A percentile compares a stretch with the other conserved stretches of the same genome.
These are phyloP conservation scores for Lepidotrigona ventralis DNA, from an alignment of 1,140 invertebrate genomes.

Conservation along the genomic window DNA sequence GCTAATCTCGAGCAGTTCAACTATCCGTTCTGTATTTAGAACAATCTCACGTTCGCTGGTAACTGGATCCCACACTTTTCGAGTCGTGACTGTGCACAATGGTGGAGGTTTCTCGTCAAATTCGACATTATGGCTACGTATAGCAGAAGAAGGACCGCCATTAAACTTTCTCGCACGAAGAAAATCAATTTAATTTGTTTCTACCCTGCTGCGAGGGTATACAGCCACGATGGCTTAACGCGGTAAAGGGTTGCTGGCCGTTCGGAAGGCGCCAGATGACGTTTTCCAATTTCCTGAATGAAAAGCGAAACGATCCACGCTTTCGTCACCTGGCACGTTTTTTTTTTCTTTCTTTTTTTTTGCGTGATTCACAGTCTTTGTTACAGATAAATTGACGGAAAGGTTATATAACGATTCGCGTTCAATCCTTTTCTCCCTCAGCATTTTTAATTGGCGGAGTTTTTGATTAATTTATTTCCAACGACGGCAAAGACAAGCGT, in stretches of 20 bases:
- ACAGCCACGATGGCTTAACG: conserved; percentile 6
- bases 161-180: conserved; percentile 19
- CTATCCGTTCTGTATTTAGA: too few species aligned
- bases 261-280: conserved; percentile 69
- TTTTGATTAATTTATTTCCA: background rate
- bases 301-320: conserved; percentile 71
- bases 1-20: too few species aligned
- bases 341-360: conserved; percentile 29
- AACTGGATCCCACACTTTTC: background rate
- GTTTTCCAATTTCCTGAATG: conserved; percentile 77
- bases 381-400: conserved; percentile 21
- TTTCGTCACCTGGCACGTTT: conserved; percentile 71
- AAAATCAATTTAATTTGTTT: conserved; percentile 72
- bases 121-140: background rate
- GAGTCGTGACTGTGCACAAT: background rate
- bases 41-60: too few species aligned
- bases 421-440: background rate
- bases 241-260: conserved; percentile 71
- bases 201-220: conserved; percentile 67
- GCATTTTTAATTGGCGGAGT: conserved; percentile 8
- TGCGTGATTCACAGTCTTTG: conserved; percentile 29
- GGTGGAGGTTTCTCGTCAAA: background rate
- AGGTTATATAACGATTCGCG: background rate
- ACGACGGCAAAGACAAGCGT: background rate
- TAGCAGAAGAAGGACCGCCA: background rate